phyloP scores from a whole-genome alignment of 2,113 vertebrate species.

The Pelvicachromis taeniatus region DNA sequence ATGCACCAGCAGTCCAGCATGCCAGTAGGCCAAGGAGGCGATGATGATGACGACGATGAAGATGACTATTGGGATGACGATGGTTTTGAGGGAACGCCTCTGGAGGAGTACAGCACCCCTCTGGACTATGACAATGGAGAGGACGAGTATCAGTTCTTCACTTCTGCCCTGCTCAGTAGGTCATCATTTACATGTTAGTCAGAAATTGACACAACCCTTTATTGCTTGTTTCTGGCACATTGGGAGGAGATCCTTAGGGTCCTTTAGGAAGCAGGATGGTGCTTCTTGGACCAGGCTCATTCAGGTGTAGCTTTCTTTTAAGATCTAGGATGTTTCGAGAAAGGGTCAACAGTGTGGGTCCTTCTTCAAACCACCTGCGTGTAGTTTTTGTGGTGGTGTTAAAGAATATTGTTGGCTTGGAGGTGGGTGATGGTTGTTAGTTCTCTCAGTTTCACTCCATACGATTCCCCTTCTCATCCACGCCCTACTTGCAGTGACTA shows the following conservation, averaged over 20 bases:
- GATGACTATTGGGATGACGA: conserved; percentile 96
- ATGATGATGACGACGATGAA: conserved; percentile 77
- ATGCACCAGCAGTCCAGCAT: conserved; percentile 76
- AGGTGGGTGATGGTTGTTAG: neutral
- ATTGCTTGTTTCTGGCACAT: neutral
- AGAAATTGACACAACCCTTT: neutral
- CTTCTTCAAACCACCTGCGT: fast-evolving
- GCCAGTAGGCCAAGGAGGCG: conserved; percentile 34
- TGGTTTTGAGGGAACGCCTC: conserved; percentile 86
- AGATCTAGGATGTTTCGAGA: neutral
- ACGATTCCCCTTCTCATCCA: neutral
- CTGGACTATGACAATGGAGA: conserved; percentile 90
- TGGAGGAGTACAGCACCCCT: conserved; percentile 93
- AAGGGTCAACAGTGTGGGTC: neutral
- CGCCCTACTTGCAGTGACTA: neutral
- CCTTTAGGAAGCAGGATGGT: neutral
- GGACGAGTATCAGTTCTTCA: conserved; percentile 96
- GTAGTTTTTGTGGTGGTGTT: neutral
- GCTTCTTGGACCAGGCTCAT: neutral
- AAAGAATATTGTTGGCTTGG: neutral
- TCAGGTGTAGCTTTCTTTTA: neutral
- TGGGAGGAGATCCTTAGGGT: neutral
- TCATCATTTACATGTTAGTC: neutral
- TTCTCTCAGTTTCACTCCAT: neutral
- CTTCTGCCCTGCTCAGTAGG: conserved; percentile 85